A percentile compares a stretch with the other conserved stretches of the same genome.
phyloP scores from a whole-genome alignment of 1,140 invertebrate genomes.

The Thrips palmi region DNA sequence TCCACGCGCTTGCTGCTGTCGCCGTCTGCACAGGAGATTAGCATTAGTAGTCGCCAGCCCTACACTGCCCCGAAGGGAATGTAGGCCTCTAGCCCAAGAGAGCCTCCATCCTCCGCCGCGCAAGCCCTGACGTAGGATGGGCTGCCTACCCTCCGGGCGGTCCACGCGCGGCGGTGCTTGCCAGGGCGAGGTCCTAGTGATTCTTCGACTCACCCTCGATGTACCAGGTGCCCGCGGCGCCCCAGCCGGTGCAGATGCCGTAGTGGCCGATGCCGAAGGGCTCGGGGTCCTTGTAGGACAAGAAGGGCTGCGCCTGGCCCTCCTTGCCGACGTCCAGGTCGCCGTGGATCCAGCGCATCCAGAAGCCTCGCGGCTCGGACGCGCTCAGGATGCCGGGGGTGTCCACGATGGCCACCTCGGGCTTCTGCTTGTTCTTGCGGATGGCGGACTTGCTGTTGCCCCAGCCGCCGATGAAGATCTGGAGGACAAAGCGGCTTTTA shows the following conservation, averaged over 20 bases:
- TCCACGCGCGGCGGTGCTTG: too few species aligned
- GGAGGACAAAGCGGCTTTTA: too few species aligned
- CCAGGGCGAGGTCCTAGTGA: too few species aligned
- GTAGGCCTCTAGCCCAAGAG: too few species aligned
- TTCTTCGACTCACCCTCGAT: too few species aligned
- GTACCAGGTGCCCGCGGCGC: slow-evolving; percentile 52
- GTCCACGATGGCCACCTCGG: slow-evolving; percentile 48
- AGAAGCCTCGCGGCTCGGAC: slow-evolving; percentile 58
- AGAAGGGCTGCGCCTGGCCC: slow-evolving; percentile 43
- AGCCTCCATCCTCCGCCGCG: too few species aligned
- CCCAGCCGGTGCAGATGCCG: slow-evolving; percentile 67
- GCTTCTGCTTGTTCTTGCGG: slow-evolving; percentile 51
- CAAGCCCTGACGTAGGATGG: too few species aligned
- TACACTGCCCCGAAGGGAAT: too few species aligned
- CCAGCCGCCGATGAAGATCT: slow-evolving; percentile 65
- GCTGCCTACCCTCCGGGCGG: too few species aligned
- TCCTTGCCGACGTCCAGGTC: slow-evolving; percentile 41
- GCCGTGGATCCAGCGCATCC: slow-evolving; percentile 53
- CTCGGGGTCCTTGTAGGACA: slow-evolving; percentile 44
- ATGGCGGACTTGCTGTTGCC: slow-evolving; percentile 57
- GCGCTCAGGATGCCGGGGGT: slow-evolving; percentile 44
- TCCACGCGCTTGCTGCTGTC: too few species aligned
- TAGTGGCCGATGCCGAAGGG: slow-evolving; percentile 45
- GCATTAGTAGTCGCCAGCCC: too few species aligned
- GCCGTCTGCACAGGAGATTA: too few species aligned